Percentiles rank a stretch among this genome's conserved stretches.
phyloP scores from a whole-genome alignment of 1,140 invertebrate genomes.

The Periplaneta americana region DNA sequence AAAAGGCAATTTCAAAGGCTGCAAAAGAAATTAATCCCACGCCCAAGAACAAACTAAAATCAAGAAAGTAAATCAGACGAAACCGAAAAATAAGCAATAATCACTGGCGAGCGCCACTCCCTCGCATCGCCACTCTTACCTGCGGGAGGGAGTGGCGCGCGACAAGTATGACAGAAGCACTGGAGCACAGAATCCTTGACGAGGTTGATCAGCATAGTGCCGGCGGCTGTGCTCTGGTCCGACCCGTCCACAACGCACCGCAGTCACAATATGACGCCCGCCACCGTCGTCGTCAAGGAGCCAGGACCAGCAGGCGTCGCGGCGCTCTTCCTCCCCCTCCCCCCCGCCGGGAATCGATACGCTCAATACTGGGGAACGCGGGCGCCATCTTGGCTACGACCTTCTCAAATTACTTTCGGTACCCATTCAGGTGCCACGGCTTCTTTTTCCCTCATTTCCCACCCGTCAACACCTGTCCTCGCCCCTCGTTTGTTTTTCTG shows the following conservation, averaged over 20 bases:
- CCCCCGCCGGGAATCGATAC: not conserved
- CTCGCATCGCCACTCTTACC: not conserved
- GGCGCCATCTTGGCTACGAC: not conserved
- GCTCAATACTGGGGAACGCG: not conserved
- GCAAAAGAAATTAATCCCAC: not conserved
- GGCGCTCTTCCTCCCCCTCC: not conserved
- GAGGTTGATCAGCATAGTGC: constrained; percentile 74
- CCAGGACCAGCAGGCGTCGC: not conserved
- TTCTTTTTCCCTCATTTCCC: not conserved
- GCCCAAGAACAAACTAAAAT: not conserved
- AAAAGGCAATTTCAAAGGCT: not conserved
- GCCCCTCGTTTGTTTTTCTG: too few species aligned
- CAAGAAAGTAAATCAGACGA: too few species aligned
- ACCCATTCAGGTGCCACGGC: not conserved
- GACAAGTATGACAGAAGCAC: constrained; percentile 86
- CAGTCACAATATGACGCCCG: not conserved
- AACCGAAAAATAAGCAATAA: too few species aligned
- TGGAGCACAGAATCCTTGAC: constrained; percentile 81
- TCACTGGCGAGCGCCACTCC: too few species aligned
- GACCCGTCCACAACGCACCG: not conserved
- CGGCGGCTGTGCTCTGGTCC: constrained; percentile 13
- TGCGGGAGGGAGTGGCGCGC: constrained; percentile 58
- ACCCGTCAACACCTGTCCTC: not conserved
- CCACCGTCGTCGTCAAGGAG: not conserved
- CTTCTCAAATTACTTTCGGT: not conserved